Conservation (phyloP, 2,113 vertebrate genomes). For the Beaufortia kweichowensis region DNA sequence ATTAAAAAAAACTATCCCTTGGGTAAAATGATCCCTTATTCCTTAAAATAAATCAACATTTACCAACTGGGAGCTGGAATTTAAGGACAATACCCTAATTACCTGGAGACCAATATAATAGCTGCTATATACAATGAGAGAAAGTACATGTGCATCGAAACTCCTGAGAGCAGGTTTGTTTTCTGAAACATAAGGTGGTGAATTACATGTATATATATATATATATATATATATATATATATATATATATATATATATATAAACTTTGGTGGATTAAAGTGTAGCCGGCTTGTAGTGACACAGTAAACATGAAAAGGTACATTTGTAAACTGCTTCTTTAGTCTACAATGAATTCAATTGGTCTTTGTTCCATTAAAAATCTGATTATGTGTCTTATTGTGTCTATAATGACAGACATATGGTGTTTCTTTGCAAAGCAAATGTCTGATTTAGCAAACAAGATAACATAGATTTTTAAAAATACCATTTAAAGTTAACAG, state of each 20-base stretch:
- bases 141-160: conserved; percentile 7
- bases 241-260: background rate
- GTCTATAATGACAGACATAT: background rate
- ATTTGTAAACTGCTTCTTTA: background rate
- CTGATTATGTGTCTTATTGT: background rate
- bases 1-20: no score
- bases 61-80: background rate
- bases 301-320: background rate
- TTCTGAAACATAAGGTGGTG: no score
- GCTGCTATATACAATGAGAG: conserved; percentile 18
- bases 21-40: no score
- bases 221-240: no score
- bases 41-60: background rate
- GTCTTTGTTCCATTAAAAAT: background rate
- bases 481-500: conserved; percentile 21
- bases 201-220: no score
- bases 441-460: conserved; percentile 2
- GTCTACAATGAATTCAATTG: background rate
- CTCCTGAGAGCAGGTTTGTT: conserved; percentile 7
- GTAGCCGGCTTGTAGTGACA: no score
- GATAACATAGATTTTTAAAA: background rate
- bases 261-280: background rate
- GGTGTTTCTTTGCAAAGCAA: background rate
- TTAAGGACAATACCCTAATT: background rate
- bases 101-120: background rate